Evolutionary conservation across 92 coral and sea anemone species (phyloP).

Genomic region (Paramuricea clavata): DNA sequence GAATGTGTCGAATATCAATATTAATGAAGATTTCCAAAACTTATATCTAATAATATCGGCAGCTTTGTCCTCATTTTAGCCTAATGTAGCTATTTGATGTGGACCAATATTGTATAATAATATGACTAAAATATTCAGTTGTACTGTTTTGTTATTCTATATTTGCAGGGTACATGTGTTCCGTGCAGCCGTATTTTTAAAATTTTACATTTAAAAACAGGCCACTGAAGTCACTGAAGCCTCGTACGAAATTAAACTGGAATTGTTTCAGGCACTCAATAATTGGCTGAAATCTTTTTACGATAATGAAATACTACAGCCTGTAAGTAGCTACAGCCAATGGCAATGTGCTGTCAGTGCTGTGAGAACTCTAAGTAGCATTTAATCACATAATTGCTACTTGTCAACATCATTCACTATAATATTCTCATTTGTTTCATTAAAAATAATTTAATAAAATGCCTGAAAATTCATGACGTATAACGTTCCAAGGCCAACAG

Average conservation of each 20-base stretch:
- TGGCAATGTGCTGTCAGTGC: not conserved
- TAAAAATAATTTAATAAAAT: not conserved
- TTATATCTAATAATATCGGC: not conserved
- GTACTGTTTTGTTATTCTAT: too few species aligned
- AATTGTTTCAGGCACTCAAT: not conserved
- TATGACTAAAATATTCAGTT: too few species aligned
- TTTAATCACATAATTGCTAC: constrained; percentile 21
- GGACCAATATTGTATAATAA: not conserved
- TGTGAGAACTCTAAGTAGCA: not conserved
- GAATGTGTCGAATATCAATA: too few species aligned
- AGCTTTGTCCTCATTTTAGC: not conserved
- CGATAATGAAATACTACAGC: too few species aligned
- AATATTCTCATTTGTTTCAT: constrained; percentile 10
- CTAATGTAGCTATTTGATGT: not conserved
- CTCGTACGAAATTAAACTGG: not conserved
- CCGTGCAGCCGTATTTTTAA: too few species aligned
- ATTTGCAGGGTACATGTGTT: too few species aligned
- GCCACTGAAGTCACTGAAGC: not conserved
- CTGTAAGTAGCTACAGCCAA: not conserved
- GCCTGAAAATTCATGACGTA: not conserved
- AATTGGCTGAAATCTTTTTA: not conserved
- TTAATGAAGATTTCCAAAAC: not conserved
- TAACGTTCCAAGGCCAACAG: not conserved
- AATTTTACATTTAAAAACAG: not conserved
- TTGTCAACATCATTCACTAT: not conserved